Conservation (phyloP, 2,888 invertebrate genomes). For the Andrena hattorfiana region DNA sequence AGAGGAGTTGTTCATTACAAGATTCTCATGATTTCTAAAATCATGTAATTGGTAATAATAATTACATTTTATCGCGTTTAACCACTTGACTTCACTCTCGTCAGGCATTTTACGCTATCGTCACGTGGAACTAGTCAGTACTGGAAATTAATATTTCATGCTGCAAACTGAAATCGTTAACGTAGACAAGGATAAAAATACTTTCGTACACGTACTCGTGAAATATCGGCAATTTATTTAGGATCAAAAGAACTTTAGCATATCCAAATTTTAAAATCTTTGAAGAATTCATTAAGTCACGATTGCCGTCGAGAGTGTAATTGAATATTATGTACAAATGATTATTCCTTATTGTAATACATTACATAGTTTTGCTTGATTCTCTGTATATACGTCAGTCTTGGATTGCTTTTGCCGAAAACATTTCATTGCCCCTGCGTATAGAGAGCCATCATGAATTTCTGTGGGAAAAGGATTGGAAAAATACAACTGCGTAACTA, state of each 20-base stretch:
- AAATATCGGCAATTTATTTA: slow-evolving; percentile 81
- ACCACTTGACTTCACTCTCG: slow-evolving; percentile 68
- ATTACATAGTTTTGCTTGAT: slow-evolving; percentile 83
- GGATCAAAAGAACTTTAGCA: slow-evolving; percentile 77
- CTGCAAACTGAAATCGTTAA: slow-evolving; percentile 52
- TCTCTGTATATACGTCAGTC: slow-evolving; percentile 84
- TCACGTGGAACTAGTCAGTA: slow-evolving; percentile 13
- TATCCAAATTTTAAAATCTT: slow-evolving; percentile 83
- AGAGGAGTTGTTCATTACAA: slow-evolving; percentile 53
- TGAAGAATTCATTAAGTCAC: slow-evolving; percentile 82
- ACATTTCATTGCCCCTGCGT: slow-evolving; percentile 69
- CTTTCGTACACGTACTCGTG: slow-evolving; percentile 71
- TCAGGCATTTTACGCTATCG: slow-evolving; percentile 51
- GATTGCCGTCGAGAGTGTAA: slow-evolving; percentile 83
- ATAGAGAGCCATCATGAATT: slow-evolving; percentile 66
- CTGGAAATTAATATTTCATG: slow-evolving; percentile 33
- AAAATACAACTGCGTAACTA: slow-evolving; percentile 55
- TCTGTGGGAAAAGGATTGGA: slow-evolving; percentile 72
- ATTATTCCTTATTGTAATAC: slow-evolving; percentile 83
- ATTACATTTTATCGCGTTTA: slow-evolving; percentile 58
- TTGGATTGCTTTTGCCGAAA: slow-evolving; percentile 83
- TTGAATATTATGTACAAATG: slow-evolving; percentile 84
- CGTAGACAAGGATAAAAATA: slow-evolving; percentile 68
- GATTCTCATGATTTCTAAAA: slow-evolving; percentile 59
- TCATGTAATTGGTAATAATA: slow-evolving; percentile 63